A percentile compares a stretch with the other conserved stretches of the same genome.
phyloP scores from a whole-genome alignment of 37 sponge, comb jelly and placozoan species.

The Axinella damicornis region DNA sequence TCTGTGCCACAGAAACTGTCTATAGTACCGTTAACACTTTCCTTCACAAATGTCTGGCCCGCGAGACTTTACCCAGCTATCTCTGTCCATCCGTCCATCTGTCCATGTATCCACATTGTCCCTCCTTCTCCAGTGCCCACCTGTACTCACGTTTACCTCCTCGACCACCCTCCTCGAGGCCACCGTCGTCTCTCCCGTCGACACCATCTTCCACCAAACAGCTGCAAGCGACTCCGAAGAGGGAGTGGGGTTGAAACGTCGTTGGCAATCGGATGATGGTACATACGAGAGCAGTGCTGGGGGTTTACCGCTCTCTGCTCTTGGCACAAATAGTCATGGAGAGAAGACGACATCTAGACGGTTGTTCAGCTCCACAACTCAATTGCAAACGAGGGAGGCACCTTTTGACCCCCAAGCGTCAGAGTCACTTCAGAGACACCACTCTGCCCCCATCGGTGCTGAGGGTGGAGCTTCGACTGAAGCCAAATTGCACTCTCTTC shows the following conservation, averaged over 20 bases:
- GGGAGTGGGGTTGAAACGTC: not conserved
- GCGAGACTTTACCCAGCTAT: no score
- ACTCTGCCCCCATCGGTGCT: no score
- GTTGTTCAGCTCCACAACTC: not conserved
- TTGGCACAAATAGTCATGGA: not conserved
- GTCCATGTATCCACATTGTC: no score
- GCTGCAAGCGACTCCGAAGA: not conserved
- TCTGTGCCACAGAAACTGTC: no score
- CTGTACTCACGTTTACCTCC: constrained; percentile 43
- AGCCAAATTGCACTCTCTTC: constrained; percentile 30
- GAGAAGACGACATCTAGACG: not conserved
- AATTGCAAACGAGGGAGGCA: no score
- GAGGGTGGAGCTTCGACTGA: not conserved
- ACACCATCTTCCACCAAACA: constrained; percentile 13
- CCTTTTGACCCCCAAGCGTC: no score
- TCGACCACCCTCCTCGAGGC: constrained; percentile 55
- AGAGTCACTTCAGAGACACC: no score
- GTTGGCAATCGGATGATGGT: not conserved
- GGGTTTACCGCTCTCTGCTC: not conserved
- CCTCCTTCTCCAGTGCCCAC: constrained; percentile 42
- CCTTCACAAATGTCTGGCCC: no score
- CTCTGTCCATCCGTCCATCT: no score
- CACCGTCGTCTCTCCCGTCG: constrained; percentile 64
- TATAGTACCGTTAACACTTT: no score
- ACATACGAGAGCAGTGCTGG: not conserved